These are phyloP conservation scores for Rhadina sibilatrix DNA, from an alignment of 2,113 vertebrate species.

Conservation along the genomic window DNA sequence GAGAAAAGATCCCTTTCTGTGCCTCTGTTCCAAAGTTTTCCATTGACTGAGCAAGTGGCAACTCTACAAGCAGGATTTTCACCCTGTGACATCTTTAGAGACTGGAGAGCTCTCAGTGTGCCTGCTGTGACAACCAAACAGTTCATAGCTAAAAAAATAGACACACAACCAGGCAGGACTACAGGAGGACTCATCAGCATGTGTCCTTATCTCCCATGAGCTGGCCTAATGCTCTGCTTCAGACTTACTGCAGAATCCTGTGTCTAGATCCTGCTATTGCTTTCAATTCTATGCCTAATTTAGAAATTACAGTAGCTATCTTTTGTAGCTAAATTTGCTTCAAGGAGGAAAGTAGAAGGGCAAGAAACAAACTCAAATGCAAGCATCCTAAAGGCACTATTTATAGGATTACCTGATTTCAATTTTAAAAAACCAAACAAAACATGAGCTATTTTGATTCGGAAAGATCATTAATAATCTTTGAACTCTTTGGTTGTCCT, in stretches of 20 bases:
- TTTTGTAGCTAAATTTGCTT: neutral
- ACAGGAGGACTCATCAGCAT: neutral
- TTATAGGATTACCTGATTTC: neutral
- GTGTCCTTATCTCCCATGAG: fast-evolving
- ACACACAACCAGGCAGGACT: neutral
- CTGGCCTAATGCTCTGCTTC: neutral
- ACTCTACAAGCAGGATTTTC: neutral
- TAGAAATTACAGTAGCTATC: neutral
- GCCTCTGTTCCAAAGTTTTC: neutral
- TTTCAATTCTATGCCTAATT: neutral
- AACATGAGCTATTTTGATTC: neutral
- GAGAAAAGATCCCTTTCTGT: neutral
- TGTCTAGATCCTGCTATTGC: neutral
- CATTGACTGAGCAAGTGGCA: neutral
- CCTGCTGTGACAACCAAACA: neutral
- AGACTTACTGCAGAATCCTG: neutral
- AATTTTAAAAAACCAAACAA: neutral
- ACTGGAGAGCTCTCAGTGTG: neutral
- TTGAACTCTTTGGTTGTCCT: neutral
- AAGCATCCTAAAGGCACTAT: neutral
- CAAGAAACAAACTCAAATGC: neutral
- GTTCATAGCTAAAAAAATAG: neutral
- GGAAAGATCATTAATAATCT: neutral
- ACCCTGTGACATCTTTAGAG: neutral
- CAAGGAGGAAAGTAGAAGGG: neutral